Percentiles rank a stretch among this genome's conserved stretches.
Evolutionary conservation across 2,888 invertebrate species (phyloP).

Genomic region (Cryptus viduatorius): DNA sequence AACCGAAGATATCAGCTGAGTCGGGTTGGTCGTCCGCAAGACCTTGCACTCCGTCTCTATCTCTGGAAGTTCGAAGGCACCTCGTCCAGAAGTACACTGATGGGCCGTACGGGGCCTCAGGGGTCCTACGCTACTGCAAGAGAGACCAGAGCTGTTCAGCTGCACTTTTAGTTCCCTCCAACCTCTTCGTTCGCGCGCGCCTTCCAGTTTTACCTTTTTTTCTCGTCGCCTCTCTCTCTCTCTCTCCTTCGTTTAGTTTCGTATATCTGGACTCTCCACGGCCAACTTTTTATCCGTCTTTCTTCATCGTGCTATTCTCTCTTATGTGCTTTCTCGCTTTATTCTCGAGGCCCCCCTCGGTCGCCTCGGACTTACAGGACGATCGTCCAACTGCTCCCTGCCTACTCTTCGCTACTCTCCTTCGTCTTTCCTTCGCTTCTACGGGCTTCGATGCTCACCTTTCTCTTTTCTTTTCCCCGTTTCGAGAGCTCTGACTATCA

Average conservation of each 20-base stretch:
- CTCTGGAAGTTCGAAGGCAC: constrained; percentile 47
- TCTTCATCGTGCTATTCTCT: constrained; percentile 25
- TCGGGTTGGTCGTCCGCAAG: constrained; percentile 57
- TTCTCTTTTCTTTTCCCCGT: constrained; percentile 48
- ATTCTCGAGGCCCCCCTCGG: constrained; percentile 70
- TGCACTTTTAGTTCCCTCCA: constrained; percentile 80
- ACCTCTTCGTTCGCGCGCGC: constrained; percentile 60
- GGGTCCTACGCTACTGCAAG: constrained; percentile 71
- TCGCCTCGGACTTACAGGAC: constrained; percentile 54
- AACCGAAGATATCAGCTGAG: constrained; percentile 66
- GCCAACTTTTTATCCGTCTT: constrained; percentile 65
- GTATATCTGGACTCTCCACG: constrained; percentile 74
- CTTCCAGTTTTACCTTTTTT: constrained; percentile 77
- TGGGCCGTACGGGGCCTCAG: constrained; percentile 54
- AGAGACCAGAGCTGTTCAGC: constrained; percentile 72
- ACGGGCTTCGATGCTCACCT: constrained; percentile 26
- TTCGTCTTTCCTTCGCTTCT: constrained; percentile 36
- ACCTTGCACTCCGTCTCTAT: constrained; percentile 57
- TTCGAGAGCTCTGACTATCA: constrained; percentile 41
- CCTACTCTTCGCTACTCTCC: constrained; percentile 54
- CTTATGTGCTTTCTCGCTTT: constrained; percentile 56
- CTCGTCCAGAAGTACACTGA: constrained; percentile 31
- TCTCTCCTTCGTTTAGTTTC: constrained; percentile 72
- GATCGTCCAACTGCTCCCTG: constrained; percentile 62
- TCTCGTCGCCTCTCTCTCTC: constrained; percentile 62